Evolutionary conservation across 2,888 invertebrate genomes (phyloP), one percentile per base, ranked within the genome.

Genomic region (Drosophila gaucha): DNA sequence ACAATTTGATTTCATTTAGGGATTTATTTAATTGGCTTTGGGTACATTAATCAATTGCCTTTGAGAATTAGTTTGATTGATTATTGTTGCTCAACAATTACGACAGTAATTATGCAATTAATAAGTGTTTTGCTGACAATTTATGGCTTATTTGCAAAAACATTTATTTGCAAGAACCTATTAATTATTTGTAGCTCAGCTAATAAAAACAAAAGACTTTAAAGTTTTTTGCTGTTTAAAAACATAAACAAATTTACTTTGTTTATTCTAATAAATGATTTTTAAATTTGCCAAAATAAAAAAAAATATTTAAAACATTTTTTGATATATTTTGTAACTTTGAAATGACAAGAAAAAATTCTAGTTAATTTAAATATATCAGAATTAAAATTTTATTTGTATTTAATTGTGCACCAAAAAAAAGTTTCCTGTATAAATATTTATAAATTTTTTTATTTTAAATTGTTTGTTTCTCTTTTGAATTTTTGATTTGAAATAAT

Each of bases 1-100:
- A 35, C 33, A 44, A 62, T 60, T 44, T 38, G 0, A 24, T 33
- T 39, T 63, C 20, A 57, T 36, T 55, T 55, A 1, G 43, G 62
- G 47, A 65, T 67, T 67, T 50, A 67, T 78, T 78, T 74, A 77
- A 85, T 78, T 80, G 55, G 24, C 65, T 43, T 35, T 35, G 36
- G 39, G 16, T 43, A 55, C 78, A 80, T 82, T 82, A 82, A 88
- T 82, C 66, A 88, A 68, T 66, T 63, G 58, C 54, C 47, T 63
- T 57, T 56, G 44, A 56, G 49, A 58, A 47, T 55, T 70, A 50
- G 8, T 38, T 35, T 41, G 54, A 47, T 38, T 59, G 54, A 67
- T 71, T 56, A 51, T 31, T 62, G 22, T 20, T 31, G 33, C 43
- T 38, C 30, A 55, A 41, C 55, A 67, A 50, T 58, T 75, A 14